Evolutionary conservation across 2,797 vertebrate species (phyloP).

Genomic region (Acanthis flammea): DNA sequence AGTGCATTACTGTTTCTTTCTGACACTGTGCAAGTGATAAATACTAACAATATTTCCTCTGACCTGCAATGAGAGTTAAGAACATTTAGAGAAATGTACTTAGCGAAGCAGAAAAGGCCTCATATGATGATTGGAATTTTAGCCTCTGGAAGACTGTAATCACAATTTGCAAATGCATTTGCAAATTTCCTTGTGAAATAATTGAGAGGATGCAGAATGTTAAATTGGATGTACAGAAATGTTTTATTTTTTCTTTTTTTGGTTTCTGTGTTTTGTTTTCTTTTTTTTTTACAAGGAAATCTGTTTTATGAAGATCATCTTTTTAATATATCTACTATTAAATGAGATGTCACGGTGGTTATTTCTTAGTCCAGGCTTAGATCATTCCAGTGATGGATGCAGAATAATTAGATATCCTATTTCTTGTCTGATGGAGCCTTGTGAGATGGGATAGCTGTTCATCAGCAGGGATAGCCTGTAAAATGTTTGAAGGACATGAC

Average conservation of each 20-base stretch:
- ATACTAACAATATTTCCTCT: not conserved
- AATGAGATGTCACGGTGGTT: not conserved
- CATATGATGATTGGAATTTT: not conserved
- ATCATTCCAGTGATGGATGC: not conserved
- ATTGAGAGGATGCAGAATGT: not conserved
- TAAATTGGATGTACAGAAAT: not conserved
- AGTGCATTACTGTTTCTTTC: not conserved
- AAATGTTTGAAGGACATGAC: not conserved
- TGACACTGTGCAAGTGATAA: not conserved
- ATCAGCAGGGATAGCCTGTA: not conserved
- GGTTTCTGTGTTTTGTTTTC: not conserved
- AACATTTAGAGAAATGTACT: not conserved
- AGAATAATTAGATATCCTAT: not conserved
- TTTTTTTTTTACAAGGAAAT: not conserved
- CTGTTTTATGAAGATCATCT: not conserved
- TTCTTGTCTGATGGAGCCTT: not conserved
- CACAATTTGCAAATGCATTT: not conserved
- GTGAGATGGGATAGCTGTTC: not conserved
- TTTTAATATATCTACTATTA: not conserved
- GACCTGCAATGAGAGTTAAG: not conserved
- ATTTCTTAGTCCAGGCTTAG: not conserved
- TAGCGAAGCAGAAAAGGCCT: not conserved
- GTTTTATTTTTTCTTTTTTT: not conserved
- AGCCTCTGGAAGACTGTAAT: not conserved
- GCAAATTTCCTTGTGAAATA: not conserved